A percentile compares a stretch with the other conserved stretches of the same genome.
Conservation (phyloP, 2,113 vertebrate species). For the Suricata suricatta region DNA sequence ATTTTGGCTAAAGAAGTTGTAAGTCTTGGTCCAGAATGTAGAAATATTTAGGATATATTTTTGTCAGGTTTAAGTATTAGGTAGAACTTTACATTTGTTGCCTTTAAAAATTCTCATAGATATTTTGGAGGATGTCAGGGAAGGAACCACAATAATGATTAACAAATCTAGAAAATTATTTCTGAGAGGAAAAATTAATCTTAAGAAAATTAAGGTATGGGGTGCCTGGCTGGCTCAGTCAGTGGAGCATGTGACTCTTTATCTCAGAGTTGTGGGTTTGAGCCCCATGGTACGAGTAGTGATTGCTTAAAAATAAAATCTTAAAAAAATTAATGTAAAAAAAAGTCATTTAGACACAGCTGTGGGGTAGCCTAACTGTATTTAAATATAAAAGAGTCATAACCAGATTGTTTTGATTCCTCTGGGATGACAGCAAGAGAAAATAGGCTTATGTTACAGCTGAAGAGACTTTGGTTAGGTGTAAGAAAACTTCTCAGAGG, state of each 20-base stretch:
- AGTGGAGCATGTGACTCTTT: not conserved
- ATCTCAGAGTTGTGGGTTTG: not conserved
- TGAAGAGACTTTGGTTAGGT: constrained; percentile 54
- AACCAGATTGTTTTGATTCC: constrained; percentile 40
- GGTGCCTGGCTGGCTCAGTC: not conserved
- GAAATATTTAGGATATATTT: constrained; percentile 7
- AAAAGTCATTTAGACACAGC: constrained; percentile 18
- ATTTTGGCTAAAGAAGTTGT: not conserved
- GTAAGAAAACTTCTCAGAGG: constrained; percentile 48
- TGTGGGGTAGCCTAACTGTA: not conserved
- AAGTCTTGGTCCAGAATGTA: constrained; percentile 16
- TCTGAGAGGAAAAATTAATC: constrained; percentile 38
- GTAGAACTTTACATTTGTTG: not conserved
- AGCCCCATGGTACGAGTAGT: not conserved
- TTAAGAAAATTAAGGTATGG: constrained; percentile 27
- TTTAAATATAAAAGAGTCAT: constrained; percentile 44
- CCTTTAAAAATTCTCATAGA: constrained; percentile 13
- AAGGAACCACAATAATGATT: constrained; percentile 8
- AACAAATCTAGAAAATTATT: constrained; percentile 32
- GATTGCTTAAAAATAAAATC: not conserved
- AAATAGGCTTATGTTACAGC: constrained; percentile 30
- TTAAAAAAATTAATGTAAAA: constrained; percentile 3
- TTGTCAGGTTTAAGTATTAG: constrained; percentile 23
- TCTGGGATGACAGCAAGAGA: constrained; percentile 12
- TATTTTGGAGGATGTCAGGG: constrained; percentile 37